Percentiles rank a stretch among this genome's conserved stretches.
phyloP scores from a whole-genome alignment of 2,888 invertebrate species.

The Falcaria lacertinaria region DNA sequence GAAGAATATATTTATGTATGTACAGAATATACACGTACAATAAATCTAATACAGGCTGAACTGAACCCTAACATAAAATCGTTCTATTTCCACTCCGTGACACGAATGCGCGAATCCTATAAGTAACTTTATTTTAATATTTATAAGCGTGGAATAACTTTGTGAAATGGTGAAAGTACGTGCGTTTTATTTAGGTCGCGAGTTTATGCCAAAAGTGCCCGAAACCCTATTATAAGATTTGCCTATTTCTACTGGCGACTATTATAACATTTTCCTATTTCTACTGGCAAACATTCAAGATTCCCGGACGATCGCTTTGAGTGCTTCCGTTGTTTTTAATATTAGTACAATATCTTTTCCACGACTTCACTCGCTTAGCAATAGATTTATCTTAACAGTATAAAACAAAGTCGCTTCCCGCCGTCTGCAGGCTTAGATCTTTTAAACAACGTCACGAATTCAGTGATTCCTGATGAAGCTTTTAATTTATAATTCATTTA shows the following conservation, averaged over 20 bases:
- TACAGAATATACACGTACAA: no score
- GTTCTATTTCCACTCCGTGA: neutral
- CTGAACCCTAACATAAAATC: neutral
- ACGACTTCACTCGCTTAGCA: no score
- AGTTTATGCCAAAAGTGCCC: slow-evolving; percentile 17
- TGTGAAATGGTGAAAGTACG: slow-evolving; percentile 1
- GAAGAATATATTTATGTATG: no score
- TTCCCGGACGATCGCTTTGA: slow-evolving; percentile 10
- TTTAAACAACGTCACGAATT: no score
- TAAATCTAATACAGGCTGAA: neutral
- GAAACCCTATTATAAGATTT: slow-evolving; percentile 8
- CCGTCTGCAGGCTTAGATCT: no score
- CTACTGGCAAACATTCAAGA: slow-evolving; percentile 27
- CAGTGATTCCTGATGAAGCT: no score
- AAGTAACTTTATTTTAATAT: neutral
- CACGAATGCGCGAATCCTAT: neutral
- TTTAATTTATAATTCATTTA: no score
- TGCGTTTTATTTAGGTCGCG: slow-evolving; percentile 13
- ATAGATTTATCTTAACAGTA: no score
- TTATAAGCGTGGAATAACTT: neutral
- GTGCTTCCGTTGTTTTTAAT: slow-evolving; percentile 15
- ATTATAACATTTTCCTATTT: slow-evolving; percentile 11
- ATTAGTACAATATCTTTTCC: slow-evolving; percentile 6
- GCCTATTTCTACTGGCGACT: slow-evolving; percentile 20
- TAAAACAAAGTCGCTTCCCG: no score